Conservation (phyloP, 2,888 invertebrate species). For the Ochropleura leucogaster region DNA sequence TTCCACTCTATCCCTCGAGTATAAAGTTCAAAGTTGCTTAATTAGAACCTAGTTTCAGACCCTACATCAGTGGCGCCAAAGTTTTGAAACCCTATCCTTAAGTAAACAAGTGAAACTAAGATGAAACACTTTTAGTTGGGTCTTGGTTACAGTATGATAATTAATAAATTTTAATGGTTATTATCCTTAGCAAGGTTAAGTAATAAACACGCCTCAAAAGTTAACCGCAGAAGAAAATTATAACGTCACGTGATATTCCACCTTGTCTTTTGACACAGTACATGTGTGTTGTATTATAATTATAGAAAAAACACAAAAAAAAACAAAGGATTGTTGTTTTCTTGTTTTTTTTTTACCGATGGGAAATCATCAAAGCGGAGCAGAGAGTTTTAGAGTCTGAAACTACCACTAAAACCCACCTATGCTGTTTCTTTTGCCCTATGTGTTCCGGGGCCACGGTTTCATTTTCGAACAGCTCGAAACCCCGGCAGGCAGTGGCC, state of each 20-base stretch:
- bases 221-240: slow-evolving; percentile 2
- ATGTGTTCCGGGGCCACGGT: too few relatives aligned
- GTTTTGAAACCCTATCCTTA: slow-evolving; percentile 47
- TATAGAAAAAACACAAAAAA: too few relatives aligned
- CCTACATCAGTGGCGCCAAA: slow-evolving; percentile 28
- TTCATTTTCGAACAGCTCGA: too few relatives aligned
- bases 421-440: too few relatives aligned
- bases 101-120: slow-evolving; percentile 52
- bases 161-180: slow-evolving; percentile 48
- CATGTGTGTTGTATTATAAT: too few relatives aligned
- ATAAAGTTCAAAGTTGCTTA: slow-evolving; percentile 52
- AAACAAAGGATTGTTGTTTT: too few relatives aligned
- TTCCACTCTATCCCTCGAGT: slow-evolving; percentile 25
- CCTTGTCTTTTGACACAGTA: neutral
- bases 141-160: slow-evolving; percentile 35
- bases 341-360: too few relatives aligned
- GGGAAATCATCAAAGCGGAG: too few relatives aligned
- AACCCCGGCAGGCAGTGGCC: too few relatives aligned
- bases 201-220: slow-evolving; percentile 20
- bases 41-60: slow-evolving; percentile 46
- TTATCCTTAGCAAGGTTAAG: slow-evolving; percentile 13
- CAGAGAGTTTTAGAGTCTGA: too few relatives aligned
- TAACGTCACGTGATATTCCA: neutral
- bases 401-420: too few relatives aligned
- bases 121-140: slow-evolving; percentile 54